phyloP scores from a whole-genome alignment of 2,113 vertebrate genomes.

The Nerophis lumbriciformis region DNA sequence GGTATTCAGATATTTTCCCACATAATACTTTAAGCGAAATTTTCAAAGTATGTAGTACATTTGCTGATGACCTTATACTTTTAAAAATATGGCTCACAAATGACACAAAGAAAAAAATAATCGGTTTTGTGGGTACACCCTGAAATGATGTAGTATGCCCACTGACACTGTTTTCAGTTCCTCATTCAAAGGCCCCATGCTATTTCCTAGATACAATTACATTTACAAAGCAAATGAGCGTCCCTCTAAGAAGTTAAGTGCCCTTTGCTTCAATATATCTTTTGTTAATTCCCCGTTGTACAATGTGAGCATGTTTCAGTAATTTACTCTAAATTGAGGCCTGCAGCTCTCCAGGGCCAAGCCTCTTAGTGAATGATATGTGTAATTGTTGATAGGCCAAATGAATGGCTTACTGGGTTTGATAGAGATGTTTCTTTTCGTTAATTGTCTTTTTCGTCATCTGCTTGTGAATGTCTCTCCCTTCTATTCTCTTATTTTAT shows the following conservation, averaged over 20 bases:
- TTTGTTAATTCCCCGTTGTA: slow-evolving; percentile 43
- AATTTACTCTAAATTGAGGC: slow-evolving; percentile 42
- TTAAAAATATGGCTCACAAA: no score
- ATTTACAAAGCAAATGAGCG: slow-evolving; percentile 61
- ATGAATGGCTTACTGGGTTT: slow-evolving; percentile 57
- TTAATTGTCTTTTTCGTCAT: slow-evolving; percentile 68
- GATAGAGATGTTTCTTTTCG: slow-evolving; percentile 64
- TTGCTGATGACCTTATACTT: no score
- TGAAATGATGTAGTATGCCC: slow-evolving; percentile 3
- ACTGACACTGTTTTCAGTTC: slow-evolving; percentile 10
- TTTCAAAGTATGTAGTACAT: neutral
- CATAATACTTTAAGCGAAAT: neutral
- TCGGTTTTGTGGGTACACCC: no score
- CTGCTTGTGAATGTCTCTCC: slow-evolving; percentile 32
- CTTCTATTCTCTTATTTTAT: slow-evolving; percentile 17
- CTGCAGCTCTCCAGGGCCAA: slow-evolving; percentile 31
- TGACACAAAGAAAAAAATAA: no score
- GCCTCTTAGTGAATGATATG: slow-evolving; percentile 54
- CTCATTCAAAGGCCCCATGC: slow-evolving; percentile 12
- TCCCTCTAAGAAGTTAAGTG: slow-evolving; percentile 43
- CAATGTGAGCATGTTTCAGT: slow-evolving; percentile 52
- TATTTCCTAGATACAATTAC: slow-evolving; percentile 34
- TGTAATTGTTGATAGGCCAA: slow-evolving; percentile 56
- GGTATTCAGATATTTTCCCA: neutral
- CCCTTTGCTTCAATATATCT: slow-evolving; percentile 38